Evolutionary conservation across 2,888 invertebrate genomes (phyloP).

Genomic region (Morpho deidamia): DNA sequence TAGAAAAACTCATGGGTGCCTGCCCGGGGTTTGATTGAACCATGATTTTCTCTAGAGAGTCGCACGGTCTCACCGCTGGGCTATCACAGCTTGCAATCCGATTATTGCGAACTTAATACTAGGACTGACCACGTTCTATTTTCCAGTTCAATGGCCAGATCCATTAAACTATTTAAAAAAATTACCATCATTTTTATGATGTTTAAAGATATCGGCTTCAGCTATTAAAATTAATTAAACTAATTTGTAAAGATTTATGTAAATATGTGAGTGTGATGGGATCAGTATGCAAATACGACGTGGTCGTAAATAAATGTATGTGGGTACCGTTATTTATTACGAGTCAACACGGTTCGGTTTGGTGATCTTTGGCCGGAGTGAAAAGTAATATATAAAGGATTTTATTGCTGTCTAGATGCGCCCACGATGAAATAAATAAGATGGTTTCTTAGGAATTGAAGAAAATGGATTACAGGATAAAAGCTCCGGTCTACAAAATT

Average conservation of each 20-base stretch:
- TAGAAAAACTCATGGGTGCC: too few relatives aligned
- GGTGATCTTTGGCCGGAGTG: too few relatives aligned
- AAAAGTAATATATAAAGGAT: too few relatives aligned
- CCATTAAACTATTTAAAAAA: not conserved
- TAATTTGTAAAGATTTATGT: slow-evolving; percentile 28
- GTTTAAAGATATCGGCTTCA: not conserved
- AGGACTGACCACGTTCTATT: not conserved
- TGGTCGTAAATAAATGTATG: slow-evolving; percentile 6
- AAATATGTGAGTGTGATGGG: slow-evolving; percentile 17
- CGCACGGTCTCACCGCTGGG: too few relatives aligned
- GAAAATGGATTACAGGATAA: too few relatives aligned
- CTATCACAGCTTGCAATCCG: too few relatives aligned
- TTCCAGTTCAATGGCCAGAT: slow-evolving; percentile 17
- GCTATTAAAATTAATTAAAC: slow-evolving; percentile 11
- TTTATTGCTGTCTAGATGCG: not conserved
- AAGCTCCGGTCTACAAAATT: too few relatives aligned
- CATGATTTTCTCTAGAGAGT: too few relatives aligned
- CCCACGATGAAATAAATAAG: too few relatives aligned
- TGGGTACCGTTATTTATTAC: slow-evolving; percentile 12
- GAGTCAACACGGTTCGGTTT: not conserved
- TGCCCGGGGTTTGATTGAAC: too few relatives aligned
- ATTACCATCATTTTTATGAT: too few relatives aligned
- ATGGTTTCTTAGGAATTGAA: too few relatives aligned
- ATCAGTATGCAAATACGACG: slow-evolving; percentile 18
- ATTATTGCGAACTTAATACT: not conserved